These are phyloP conservation scores for Drosophila pseudotalamancana DNA, from an alignment of 2,888 invertebrate genomes.

Conservation along the genomic window DNA sequence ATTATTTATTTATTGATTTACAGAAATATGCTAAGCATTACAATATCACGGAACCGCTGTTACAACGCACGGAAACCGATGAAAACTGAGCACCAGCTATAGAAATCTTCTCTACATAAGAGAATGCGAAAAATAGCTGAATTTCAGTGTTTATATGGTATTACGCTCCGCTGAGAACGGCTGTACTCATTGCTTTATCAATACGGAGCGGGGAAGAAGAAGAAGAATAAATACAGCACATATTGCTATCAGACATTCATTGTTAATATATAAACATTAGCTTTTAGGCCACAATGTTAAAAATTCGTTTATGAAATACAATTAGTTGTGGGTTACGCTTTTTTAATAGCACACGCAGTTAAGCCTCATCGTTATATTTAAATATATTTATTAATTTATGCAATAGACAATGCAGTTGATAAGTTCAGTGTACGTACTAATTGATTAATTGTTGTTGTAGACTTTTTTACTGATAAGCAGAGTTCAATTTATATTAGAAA, in stretches of 20 bases:
- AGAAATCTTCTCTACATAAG: neutral
- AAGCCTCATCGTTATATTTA: slow-evolving; percentile 1
- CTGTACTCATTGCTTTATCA: neutral
- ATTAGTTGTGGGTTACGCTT: slow-evolving; percentile 42
- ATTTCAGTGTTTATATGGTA: neutral
- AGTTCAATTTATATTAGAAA: slow-evolving; percentile 3
- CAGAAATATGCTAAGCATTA: slow-evolving; percentile 77
- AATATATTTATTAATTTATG: slow-evolving; percentile 4
- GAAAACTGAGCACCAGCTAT: slow-evolving; percentile 11
- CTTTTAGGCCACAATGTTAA: slow-evolving; percentile 12
- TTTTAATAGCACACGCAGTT: slow-evolving; percentile 26
- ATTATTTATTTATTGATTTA: slow-evolving; percentile 9
- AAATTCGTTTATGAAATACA: slow-evolving; percentile 21
- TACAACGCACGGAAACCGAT: slow-evolving; percentile 40
- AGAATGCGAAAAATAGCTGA: neutral
- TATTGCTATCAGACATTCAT: slow-evolving; percentile 1
- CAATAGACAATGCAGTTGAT: slow-evolving; percentile 36
- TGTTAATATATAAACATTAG: neutral
- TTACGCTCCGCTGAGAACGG: neutral
- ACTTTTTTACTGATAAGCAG: slow-evolving; percentile 32
- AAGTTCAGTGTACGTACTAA: slow-evolving; percentile 35
- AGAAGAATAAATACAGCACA: neutral
- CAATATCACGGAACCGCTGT: slow-evolving; percentile 67
- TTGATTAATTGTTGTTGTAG: slow-evolving; percentile 4
- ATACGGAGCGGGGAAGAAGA: slow-evolving; percentile 3